Evolutionary conservation across 2,113 vertebrate species (phyloP), one percentile per base, ranked within the genome.

Genomic region (Mobula birostris): DNA sequence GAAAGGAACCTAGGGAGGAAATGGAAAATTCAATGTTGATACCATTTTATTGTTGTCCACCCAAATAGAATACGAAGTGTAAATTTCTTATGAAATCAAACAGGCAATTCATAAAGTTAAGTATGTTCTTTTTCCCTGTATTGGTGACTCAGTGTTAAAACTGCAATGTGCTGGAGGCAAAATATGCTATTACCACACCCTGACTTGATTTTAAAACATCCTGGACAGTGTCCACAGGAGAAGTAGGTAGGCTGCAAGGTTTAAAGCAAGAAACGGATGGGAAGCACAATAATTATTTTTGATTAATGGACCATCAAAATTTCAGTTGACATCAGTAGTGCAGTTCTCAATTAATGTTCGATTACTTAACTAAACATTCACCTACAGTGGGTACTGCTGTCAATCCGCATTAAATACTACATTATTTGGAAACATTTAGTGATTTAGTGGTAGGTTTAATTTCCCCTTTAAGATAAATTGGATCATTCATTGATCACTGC

Each of bases 401-500:
- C 91, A 76, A 93, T 93, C 91, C 74, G 63, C 63, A 93, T 93
- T 93, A 93, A 93, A 74, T 56, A 76, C 91, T 72, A 74, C 91
- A 93, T 93, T 93, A 93, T 93, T 93, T 93, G 91, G 70, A 93
- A 93, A 74, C 32, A 24, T 93, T 93, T 93, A 93, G 91, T 93
- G 91, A 93, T 93, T 93, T 93, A 93, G 91, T 93, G 91, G 91
- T 74, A 93, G 40, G 91, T 93, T 93, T 93, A 93, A 56, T 93
- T 93, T 93, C 91, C 91, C 91, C 91, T 93, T 93, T 93, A 93
- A 93, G 91, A 93, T 93, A 93, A 93, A 93, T 93, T 93, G 91
- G 91, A 87, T 74, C 91, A 93, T 93, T 74, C 36, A 93, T 93
- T 93, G 70, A 93, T 93, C 91, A 74, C 68, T 93, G 91, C 91